A percentile compares a stretch with the other conserved stretches of the same genome.
Evolutionary conservation across 2,888 invertebrate species (phyloP).

Genomic region (Hirudinaria manillensis): DNA sequence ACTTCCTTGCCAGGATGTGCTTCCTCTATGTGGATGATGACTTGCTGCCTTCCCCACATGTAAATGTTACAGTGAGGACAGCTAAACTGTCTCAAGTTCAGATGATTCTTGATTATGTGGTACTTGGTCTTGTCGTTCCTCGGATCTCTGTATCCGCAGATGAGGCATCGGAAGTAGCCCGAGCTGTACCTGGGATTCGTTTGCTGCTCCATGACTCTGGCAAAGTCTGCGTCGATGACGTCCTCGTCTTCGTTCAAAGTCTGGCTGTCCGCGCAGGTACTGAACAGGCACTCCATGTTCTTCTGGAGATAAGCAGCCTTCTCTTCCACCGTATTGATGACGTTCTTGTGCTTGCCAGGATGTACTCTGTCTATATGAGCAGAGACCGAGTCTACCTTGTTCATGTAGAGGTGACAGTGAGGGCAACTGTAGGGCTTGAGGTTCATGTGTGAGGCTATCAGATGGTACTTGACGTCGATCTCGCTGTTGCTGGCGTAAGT

Average conservation of each 20-base stretch:
- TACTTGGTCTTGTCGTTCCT: conserved; percentile 35
- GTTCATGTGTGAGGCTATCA: conserved; percentile 33
- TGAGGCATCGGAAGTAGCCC: conserved; percentile 31
- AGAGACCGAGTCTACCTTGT: conserved; percentile 26
- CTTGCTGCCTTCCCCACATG: conserved; percentile 35
- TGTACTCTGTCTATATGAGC: conserved; percentile 34
- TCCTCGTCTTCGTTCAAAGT: conserved; percentile 20
- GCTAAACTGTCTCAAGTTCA: conserved; percentile 35
- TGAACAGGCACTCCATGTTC: conserved; percentile 31
- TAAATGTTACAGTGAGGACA: conserved; percentile 35
- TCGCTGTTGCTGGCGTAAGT: conserved; percentile 27
- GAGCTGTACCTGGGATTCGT: conserved; percentile 26
- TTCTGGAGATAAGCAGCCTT: conserved; percentile 30
- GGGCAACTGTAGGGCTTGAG: conserved; percentile 35
- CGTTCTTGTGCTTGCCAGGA: conserved; percentile 31
- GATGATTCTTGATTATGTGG: conserved; percentile 34
- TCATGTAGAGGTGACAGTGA: conserved; percentile 33
- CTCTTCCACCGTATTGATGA: conserved; percentile 32
- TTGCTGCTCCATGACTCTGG: conserved; percentile 26
- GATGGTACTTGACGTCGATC: conserved; percentile 33
- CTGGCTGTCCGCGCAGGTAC: neutral
- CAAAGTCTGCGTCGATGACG: conserved; percentile 27
- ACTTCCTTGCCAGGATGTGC: conserved; percentile 33
- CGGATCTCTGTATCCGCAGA: conserved; percentile 34
- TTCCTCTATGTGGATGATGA: conserved; percentile 30